Base-by-base conservation (phyloP, 2,888 invertebrate genomes). In the Schizaphis graminum region DNA sequence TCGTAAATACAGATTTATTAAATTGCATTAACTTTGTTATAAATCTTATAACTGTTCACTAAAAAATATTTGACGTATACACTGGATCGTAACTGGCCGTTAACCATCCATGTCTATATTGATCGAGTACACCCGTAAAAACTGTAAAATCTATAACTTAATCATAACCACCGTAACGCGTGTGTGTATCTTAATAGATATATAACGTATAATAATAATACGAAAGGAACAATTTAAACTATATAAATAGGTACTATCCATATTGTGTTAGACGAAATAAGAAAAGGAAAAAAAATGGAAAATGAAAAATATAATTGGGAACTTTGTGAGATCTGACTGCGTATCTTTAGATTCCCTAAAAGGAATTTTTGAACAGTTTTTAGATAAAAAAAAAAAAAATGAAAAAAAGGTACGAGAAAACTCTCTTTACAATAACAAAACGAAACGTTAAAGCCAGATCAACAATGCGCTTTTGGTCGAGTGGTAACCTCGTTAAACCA, bases 371-470 rank as follows among this genome's bases (percentile, higher is more conserved):
- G 41, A 91, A 84, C 84, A 90, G 61, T 61, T 61, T 67, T 91
- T 16, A 21, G 53, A 35, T 91, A 89, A 57, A 89, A 35, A n/a
- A n/a, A 44, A 84, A 44, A 57, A 89, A 35, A n/a, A 21, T 47
- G 53, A 85, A 84, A 56, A 91, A 91, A 91, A 53, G 41, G 53
- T 91, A 84, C 41, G 35, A 85, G 26, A 47, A 91, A 56, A 91
- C 85, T 91, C 84, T 84, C 41, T 91, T 91, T 56, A 26, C 91
- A 56, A 91, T 67, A 77, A 91, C 67, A 77, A 56, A 91, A 91
- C 53, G 56, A 91, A 56, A 91, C 41, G 91, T 91, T 53, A 77
- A 16, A 35, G 77, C 77, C 84, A 28, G 56, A 56, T 56, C 84
- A 85, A 91, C 91, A 91, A 56, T 85, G 56, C 85, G 56, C 85